phyloP scores from a whole-genome alignment of 2,888 invertebrate genomes.

The Cartodere bifasciata region DNA sequence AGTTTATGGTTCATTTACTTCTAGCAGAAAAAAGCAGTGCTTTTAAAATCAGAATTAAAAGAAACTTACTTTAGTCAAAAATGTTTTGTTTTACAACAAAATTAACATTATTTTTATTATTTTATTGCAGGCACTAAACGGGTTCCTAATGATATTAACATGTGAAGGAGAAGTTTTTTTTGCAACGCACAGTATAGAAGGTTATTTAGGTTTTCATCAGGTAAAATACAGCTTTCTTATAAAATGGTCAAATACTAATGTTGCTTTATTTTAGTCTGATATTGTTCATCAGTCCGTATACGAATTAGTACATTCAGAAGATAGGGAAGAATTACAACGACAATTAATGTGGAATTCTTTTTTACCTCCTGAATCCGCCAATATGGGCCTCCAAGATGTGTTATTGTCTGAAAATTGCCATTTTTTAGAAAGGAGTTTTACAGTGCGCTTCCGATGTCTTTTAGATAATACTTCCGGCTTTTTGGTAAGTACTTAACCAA shows the following conservation, averaged over 20 bases:
- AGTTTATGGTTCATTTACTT: too few species aligned
- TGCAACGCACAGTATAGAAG: slow-evolving; percentile 98
- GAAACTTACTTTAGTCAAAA: too few species aligned
- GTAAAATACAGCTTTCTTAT: slow-evolving; percentile 54
- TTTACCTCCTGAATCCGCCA: slow-evolving; percentile 65
- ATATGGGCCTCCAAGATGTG: slow-evolving; percentile 75
- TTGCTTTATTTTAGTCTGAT: slow-evolving; percentile 71
- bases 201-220: slow-evolving; percentile 99
- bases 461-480: slow-evolving; percentile 99
- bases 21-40: too few species aligned
- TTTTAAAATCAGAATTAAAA: too few species aligned
- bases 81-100: too few species aligned
- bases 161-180: slow-evolving; percentile 99
- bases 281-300: slow-evolving; percentile 99
- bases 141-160: slow-evolving; percentile 96
- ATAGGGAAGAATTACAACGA: slow-evolving; percentile 90
- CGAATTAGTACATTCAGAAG: slow-evolving; percentile 98
- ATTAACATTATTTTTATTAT: too few species aligned
- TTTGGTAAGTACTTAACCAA: slow-evolving; percentile 54
- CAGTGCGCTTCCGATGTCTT: slow-evolving; percentile 96
- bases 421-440: slow-evolving; percentile 90
- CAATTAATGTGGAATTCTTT: slow-evolving; percentile 94
- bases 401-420: slow-evolving; percentile 80
- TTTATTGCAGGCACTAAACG: slow-evolving; percentile 80
- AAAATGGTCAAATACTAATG: too few species aligned